Evolutionary conservation across 2,888 invertebrate species (phyloP).

Genomic region (Aplocera efformata): DNA sequence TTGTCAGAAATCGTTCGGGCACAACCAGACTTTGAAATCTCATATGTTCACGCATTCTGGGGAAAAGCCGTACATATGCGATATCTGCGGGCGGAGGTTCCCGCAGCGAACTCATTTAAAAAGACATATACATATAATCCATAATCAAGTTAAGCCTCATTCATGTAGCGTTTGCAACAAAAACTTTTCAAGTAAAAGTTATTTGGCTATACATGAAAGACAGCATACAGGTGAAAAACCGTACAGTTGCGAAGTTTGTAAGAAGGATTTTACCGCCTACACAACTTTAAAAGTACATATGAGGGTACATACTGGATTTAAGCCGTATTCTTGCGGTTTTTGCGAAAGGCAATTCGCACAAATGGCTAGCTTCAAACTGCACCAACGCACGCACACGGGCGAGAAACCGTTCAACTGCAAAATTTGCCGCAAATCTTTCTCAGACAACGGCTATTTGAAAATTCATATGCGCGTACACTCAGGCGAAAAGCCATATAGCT

Average conservation of each 20-base stretch:
- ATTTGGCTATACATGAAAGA: slow-evolving; percentile 61
- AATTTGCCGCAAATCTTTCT: slow-evolving; percentile 65
- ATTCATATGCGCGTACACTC: slow-evolving; percentile 69
- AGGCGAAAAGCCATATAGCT: slow-evolving; percentile 59
- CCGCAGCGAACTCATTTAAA: slow-evolving; percentile 65
- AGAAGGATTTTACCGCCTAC: slow-evolving; percentile 65
- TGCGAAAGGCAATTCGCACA: slow-evolving; percentile 64
- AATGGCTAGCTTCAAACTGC: slow-evolving; percentile 66
- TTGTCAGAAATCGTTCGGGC: slow-evolving; percentile 58
- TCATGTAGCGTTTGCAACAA: slow-evolving; percentile 60
- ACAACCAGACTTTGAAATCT: slow-evolving; percentile 65
- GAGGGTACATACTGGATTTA: slow-evolving; percentile 63
- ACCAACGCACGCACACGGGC: slow-evolving; percentile 64
- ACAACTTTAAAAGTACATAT: slow-evolving; percentile 69
- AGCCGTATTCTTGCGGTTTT: slow-evolving; percentile 62
- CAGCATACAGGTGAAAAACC: slow-evolving; percentile 64
- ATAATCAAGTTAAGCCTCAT: slow-evolving; percentile 58
- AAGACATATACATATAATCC: slow-evolving; percentile 65
- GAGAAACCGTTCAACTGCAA: slow-evolving; percentile 60
- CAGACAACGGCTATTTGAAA: slow-evolving; percentile 68
- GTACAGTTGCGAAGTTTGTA: slow-evolving; percentile 62
- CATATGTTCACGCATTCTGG: slow-evolving; percentile 67
- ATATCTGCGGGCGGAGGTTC: slow-evolving; percentile 61
- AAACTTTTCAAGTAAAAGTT: slow-evolving; percentile 67
- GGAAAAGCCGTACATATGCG: slow-evolving; percentile 63